Conservation (phyloP, 2,113 vertebrate genomes). For the Dasyornis broadbenti region DNA sequence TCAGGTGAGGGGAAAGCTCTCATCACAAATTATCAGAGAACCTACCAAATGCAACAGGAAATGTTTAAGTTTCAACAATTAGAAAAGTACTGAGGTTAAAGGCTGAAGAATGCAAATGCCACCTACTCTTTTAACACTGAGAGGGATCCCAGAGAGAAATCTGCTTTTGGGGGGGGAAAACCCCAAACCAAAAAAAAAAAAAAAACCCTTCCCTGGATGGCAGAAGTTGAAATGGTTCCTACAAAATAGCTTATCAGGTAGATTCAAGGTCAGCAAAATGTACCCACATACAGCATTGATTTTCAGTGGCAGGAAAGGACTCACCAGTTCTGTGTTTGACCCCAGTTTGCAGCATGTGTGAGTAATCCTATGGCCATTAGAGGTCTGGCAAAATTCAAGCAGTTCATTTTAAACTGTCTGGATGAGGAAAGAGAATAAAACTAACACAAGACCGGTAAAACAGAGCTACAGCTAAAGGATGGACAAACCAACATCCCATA, state of each 20-base stretch:
- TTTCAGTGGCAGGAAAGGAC: neutral
- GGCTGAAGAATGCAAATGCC: neutral
- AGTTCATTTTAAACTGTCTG: neutral
- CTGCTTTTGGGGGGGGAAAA: neutral
- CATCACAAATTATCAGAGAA: neutral
- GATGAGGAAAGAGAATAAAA: neutral
- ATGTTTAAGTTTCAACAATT: neutral
- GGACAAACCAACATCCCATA: fast-evolving
- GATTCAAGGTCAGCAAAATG: neutral
- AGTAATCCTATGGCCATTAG: neutral
- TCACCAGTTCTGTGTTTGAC: neutral
- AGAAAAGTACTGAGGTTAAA: neutral
- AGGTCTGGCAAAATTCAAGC: neutral
- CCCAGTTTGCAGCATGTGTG: neutral
- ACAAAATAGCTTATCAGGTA: neutral
- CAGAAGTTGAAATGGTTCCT: neutral
- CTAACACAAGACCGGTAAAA: neutral
- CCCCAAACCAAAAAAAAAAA: neutral
- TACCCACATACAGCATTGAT: neutral
- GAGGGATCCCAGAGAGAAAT: neutral
- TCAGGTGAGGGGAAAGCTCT: neutral
- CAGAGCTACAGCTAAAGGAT: neutral
- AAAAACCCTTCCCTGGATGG: neutral
- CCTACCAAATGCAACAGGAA: neutral
- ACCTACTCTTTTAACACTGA: neutral